These are phyloP conservation scores for Phortica magna DNA, from an alignment of 2,888 invertebrate genomes.

Conservation along the genomic window DNA sequence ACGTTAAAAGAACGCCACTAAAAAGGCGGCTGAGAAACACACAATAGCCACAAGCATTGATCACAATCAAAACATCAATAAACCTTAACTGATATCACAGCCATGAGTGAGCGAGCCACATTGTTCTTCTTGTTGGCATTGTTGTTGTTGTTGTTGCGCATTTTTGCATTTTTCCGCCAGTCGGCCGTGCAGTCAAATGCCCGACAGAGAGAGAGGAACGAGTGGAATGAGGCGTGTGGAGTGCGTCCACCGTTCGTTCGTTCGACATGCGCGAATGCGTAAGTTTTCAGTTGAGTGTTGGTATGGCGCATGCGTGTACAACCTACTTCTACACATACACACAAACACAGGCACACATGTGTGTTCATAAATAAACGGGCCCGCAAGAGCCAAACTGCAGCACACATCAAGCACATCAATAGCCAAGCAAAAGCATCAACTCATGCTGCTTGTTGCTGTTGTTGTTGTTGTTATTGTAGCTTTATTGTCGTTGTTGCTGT, in stretches of 20 bases:
- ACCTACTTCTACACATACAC: background rate
- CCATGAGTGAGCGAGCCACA: background rate
- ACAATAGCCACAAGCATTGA: constrained; percentile 65
- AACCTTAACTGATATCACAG: constrained; percentile 66
- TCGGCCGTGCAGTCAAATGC: background rate
- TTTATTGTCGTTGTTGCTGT: background rate
- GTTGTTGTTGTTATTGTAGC: constrained; percentile 3
- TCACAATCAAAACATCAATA: constrained; percentile 71
- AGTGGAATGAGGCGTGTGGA: background rate
- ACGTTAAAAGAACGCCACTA: constrained; percentile 13
- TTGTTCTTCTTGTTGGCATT: no score
- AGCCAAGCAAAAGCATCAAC: constrained; percentile 10
- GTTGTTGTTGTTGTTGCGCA: background rate
- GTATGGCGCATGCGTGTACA: constrained; percentile 7
- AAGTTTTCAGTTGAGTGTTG: background rate
- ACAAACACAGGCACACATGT: background rate
- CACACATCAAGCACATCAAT: constrained; percentile 20
- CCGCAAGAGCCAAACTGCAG: background rate
- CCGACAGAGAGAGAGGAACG: no score
- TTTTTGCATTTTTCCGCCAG: constrained; percentile 17
- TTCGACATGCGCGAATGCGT: background rate
- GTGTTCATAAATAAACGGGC: background rate
- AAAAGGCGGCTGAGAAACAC: constrained; percentile 23
- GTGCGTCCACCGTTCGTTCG: background rate
- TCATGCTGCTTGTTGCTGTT: background rate